Base-by-base conservation (phyloP, 2,113 vertebrate genomes). In the Tylochromis polylepis region DNA sequence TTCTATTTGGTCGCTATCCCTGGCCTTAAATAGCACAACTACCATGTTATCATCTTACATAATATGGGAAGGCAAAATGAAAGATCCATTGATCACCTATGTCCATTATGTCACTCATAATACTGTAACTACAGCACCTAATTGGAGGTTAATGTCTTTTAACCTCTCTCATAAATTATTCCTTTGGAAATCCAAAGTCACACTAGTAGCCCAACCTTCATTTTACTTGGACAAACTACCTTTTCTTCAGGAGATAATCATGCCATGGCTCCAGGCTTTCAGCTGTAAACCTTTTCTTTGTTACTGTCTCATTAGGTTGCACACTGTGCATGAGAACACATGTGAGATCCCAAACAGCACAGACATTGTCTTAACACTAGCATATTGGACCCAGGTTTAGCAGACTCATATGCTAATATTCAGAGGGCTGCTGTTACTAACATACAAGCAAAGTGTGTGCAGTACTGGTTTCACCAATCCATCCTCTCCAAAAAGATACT, bases 131-230 rank as follows among this genome's bases (percentile, higher is more conserved):
- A 59, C 78, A 91, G 72, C 57, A 80, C 55, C 87, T 93, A 93
- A 94, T 88, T 84, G 85, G 83, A 84, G 86, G 91, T 85, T 93
- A 95, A 92, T 92, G 86, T 88, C 83, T 92, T 90, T 92, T 91
- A 87, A 91, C 88, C 92, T 88, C 41, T 78, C 88, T 93, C 91
- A 94, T 94, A 87, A 95, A 94, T 94, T 91, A 95, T 94, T 92
- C 79, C 70, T 49, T 53, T 14, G 65, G 88, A 92, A 84, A 93
- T 83, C 83, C 87, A 86, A 93, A 92, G 89, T 92, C 79, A 81
- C 83, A 82, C 84, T 79, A 72, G 85, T 83, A 38, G 46, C 53
- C 67, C 83, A 79, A 43, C 72, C 34, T 78, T 81, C 77, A 67
- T 86, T 46, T 79, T 65, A 88, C 67, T 78, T 70, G 70, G 75